Base-by-base conservation (phyloP, 2,113 vertebrate genomes). In the Climacteris rufus region DNA sequence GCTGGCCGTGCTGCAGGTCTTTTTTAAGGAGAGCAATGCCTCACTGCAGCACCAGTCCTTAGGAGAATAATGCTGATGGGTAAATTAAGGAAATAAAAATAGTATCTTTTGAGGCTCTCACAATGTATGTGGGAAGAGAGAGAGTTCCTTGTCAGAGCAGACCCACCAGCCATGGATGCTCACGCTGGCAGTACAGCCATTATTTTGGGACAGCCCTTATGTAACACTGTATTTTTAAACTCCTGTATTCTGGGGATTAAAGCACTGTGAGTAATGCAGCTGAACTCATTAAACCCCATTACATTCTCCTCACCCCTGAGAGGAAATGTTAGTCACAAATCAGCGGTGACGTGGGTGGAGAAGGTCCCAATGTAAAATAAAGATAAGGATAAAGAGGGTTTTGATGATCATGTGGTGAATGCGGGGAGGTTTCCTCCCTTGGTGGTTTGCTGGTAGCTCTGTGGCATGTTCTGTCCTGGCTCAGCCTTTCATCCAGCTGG, bases 201-300 rank as follows among this genome's bases (percentile, higher is more conserved):
- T 95, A 95, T 95, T 96, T 92, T 86, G 76, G 83, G 83, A 71
- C 57, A 74, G 14, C 72, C 65, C 7, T 95, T 96, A 95, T 25
- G 53, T 94, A 95, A 95, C 1, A 0, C 31, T 56, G 35, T 83
- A 90, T 92, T 95, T 94, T 96, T 94, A 86, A 83, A 66, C 59
- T 89, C 76, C 49, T 65, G 25, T 85, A 49, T 92, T 89, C 82
- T 78, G 53, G 71, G 72, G 86, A 86, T 90, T 95, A 84, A 68
- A 95, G 76, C 53, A 28, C 71, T 71, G 28, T 94, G 87, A 95
- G 69, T 83, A 90, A 93, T 90, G 56, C 80, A 83, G 60, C 92
- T 96, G 65, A 95, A 96, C 76, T 93, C 90, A 56, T 89, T 89
- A 87, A 90, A 95, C 56, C 87, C 63, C 39, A 78, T 80, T 89